Evolutionary conservation across 2,888 invertebrate species (phyloP).

Genomic region (Gisinianus flammeolus): DNA sequence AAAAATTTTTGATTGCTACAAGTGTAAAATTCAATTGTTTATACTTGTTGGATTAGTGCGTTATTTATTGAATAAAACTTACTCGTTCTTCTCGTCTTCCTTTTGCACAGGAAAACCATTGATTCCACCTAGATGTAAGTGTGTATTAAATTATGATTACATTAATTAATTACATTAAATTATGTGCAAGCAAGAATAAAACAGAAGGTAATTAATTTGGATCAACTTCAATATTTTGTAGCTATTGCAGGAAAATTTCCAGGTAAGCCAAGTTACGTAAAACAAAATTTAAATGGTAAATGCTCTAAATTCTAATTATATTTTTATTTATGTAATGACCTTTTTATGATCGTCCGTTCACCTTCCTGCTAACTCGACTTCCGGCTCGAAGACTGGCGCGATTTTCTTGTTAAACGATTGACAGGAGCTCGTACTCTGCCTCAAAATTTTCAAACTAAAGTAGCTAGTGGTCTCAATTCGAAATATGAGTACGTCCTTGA

Average conservation of each 20-base stretch:
- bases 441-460: constrained; percentile 87
- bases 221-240: constrained; percentile 58
- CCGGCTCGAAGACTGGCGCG: constrained; percentile 96
- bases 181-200: neutral
- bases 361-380: too few relatives aligned
- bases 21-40: too few relatives aligned
- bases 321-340: too few relatives aligned
- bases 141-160: constrained; percentile 4
- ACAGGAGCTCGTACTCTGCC: constrained; percentile 95
- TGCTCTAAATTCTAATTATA: too few relatives aligned
- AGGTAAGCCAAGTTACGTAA: too few relatives aligned
- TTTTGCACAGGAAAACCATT: constrained; percentile 95
- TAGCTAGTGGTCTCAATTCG: constrained; percentile 81
- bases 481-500: constrained; percentile 67
- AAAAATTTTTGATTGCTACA: too few relatives aligned
- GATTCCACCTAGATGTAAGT: constrained; percentile 84
- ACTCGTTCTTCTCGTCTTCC: too few relatives aligned
- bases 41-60: too few relatives aligned
- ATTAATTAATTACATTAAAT: neutral
- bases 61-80: too few relatives aligned
- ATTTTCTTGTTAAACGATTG: constrained; percentile 86
- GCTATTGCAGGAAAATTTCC: constrained; percentile 91
- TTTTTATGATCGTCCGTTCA: too few relatives aligned
- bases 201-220: neutral
- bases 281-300: too few relatives aligned